phyloP scores from a whole-genome alignment of 2,797 vertebrate species.

The Sebastes miniatus region DNA sequence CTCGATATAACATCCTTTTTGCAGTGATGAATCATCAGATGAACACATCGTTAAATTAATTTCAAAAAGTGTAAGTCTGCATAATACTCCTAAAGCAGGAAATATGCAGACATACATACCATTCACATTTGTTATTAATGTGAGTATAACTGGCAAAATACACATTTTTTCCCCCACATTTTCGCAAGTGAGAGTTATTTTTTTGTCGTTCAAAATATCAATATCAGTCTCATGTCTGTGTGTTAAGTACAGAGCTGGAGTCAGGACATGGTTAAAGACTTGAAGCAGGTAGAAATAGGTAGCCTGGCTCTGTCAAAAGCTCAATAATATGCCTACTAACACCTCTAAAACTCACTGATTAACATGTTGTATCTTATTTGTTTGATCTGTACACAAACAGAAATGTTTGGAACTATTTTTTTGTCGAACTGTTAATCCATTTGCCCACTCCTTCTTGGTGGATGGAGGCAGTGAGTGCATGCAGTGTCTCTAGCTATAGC shows the following conservation, averaged over 20 bases:
- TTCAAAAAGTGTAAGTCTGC: neutral
- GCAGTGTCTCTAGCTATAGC: too few relatives aligned
- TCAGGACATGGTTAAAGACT: neutral
- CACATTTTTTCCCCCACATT: neutral
- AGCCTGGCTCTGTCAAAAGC: neutral
- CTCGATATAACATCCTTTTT: neutral
- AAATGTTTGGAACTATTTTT: neutral
- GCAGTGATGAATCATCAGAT: conserved; percentile 20
- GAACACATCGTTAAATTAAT: neutral
- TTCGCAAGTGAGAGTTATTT: neutral
- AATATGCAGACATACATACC: neutral
- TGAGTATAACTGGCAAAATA: neutral
- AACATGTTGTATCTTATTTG: neutral
- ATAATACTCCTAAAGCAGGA: neutral
- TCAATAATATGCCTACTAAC: neutral
- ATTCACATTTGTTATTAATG: neutral
- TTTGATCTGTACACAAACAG: neutral
- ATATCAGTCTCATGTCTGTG: neutral
- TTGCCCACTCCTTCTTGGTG: neutral
- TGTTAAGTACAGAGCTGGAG: neutral
- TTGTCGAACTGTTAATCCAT: neutral
- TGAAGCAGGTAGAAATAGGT: neutral
- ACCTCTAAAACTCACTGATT: too few relatives aligned
- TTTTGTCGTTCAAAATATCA: neutral
- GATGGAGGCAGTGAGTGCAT: neutral